Evolutionary conservation across 2,797 vertebrate species (phyloP).

Genomic region (Gobio occitaniae): DNA sequence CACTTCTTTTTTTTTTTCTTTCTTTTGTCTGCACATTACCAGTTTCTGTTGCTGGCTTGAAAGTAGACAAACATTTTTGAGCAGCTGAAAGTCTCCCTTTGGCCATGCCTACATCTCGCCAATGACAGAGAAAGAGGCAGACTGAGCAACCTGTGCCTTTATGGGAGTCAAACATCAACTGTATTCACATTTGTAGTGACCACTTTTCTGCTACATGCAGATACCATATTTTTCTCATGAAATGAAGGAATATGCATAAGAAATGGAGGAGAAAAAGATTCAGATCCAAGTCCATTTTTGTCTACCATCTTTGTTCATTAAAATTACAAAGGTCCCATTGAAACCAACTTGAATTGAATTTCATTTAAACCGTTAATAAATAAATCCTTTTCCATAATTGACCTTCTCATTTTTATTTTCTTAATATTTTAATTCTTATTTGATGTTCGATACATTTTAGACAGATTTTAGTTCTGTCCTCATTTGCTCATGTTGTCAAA

Average conservation of each 20-base stretch:
- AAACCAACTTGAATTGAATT: neutral
- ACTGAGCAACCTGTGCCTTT: constrained; percentile 34
- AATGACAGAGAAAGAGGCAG: neutral
- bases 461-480: neutral
- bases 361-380: neutral
- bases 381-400: neutral
- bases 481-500: neutral
- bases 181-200: neutral
- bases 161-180: constrained; percentile 17
- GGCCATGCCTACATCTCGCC: neutral
- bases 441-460: neutral
- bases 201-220: neutral
- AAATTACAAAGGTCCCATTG: neutral
- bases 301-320: neutral
- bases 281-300: neutral
- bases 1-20: neutral
- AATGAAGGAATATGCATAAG: neutral
- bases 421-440: neutral
- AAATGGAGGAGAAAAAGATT: neutral
- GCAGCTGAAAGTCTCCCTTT: constrained; percentile 10
- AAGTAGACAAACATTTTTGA: constrained; percentile 6
- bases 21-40: constrained; percentile 1
- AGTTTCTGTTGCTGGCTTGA: constrained; percentile 13
- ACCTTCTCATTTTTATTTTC: neutral
- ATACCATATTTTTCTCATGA: neutral